Conservation (phyloP, 2,113 vertebrate species). For the Corydoras sp. region DNA sequence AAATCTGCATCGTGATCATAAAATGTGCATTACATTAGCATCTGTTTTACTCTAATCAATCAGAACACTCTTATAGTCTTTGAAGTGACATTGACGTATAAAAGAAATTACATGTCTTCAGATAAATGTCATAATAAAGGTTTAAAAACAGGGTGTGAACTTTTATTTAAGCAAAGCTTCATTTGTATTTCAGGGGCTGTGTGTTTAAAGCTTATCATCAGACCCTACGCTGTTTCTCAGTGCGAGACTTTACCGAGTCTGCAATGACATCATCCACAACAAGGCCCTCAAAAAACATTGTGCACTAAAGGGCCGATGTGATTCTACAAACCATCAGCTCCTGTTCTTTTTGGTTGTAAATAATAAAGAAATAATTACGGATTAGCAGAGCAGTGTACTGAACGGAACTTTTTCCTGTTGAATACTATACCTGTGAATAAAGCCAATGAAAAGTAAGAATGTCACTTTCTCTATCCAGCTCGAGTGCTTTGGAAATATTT, state of each 20-base stretch:
- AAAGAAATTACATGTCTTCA: too few relatives aligned
- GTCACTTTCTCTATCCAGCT: slow-evolving; percentile 48
- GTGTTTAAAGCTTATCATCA: slow-evolving; percentile 10
- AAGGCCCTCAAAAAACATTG: slow-evolving; percentile 23
- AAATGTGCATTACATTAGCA: too few relatives aligned
- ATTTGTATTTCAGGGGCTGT: not conserved
- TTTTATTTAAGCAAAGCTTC: too few relatives aligned
- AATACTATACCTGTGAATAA: slow-evolving; percentile 27
- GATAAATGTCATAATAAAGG: too few relatives aligned
- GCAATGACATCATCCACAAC: slow-evolving; percentile 34
- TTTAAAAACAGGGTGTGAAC: too few relatives aligned
- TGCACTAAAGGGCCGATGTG: slow-evolving; percentile 35
- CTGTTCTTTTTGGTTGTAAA: slow-evolving; percentile 49
- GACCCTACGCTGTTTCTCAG: slow-evolving; percentile 7
- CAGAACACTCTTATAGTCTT: too few relatives aligned
- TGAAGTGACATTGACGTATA: too few relatives aligned
- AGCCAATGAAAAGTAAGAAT: slow-evolving; percentile 47
- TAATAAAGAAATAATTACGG: slow-evolving; percentile 48
- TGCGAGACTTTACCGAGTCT: slow-evolving; percentile 18
- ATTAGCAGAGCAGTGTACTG: slow-evolving; percentile 45
- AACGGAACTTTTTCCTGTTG: slow-evolving; percentile 1
- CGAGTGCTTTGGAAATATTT: slow-evolving; percentile 44
- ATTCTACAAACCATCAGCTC: slow-evolving; percentile 49
- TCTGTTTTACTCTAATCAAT: too few relatives aligned
- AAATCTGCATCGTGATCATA: too few relatives aligned